Conservation (phyloP, 2,113 vertebrate genomes). For the Oreochromis aureus region DNA sequence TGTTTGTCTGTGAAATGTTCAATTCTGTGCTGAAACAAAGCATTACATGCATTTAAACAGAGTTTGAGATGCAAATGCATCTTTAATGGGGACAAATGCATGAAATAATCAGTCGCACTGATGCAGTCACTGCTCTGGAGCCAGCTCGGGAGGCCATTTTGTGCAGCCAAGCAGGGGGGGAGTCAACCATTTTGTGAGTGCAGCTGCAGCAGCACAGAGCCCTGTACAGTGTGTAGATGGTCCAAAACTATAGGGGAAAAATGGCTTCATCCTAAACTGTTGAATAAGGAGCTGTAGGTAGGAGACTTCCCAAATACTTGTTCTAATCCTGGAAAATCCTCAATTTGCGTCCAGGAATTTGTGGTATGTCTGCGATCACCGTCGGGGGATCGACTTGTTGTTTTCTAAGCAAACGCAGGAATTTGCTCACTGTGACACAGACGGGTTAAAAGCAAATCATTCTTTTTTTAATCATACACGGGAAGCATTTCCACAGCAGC, state of each 20-base stretch:
- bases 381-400: conserved; percentile 17
- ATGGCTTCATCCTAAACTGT: not conserved
- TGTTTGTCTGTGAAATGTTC: not conserved
- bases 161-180: conserved; percentile 42
- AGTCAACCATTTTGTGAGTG: conserved; percentile 74
- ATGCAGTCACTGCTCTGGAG: not conserved
- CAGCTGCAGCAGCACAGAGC: conserved; percentile 41
- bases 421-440: conserved; percentile 17
- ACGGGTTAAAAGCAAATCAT: conserved; percentile 8
- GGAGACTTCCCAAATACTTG: not conserved
- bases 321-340: conserved; percentile 48
- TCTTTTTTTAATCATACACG: not conserved
- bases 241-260: not conserved
- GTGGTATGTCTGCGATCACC: conserved; percentile 38
- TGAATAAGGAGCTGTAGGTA: not conserved
- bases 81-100: not conserved
- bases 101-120: not conserved
- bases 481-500: not conserved
- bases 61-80: not conserved
- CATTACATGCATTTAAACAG: not conserved
- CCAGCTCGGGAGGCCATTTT: conserved; percentile 70
- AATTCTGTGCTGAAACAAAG: not conserved
- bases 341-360: conserved; percentile 43
- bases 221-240: conserved; percentile 3
- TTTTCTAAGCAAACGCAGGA: conserved; percentile 25